Evolutionary conservation across 1,140 invertebrate genomes (phyloP).

Genomic region (Chelonus insularis): DNA sequence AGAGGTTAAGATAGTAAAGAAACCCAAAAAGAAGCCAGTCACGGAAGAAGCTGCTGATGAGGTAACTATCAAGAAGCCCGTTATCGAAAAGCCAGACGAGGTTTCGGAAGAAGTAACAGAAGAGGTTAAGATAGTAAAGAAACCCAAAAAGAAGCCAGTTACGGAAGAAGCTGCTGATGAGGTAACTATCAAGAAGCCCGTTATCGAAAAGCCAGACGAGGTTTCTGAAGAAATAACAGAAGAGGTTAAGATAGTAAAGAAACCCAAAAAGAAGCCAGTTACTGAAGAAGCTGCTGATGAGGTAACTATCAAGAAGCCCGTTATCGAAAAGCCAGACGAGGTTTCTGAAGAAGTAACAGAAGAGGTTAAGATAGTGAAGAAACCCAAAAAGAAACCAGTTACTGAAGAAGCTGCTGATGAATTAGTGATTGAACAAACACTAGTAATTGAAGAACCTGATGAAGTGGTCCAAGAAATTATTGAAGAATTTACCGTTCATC

Average conservation of each 20-base stretch:
- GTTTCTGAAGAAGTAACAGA: conserved; percentile 60
- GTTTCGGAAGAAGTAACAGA: conserved; percentile 42
- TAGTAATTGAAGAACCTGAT: conserved; percentile 25
- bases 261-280: conserved; percentile 42
- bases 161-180: conserved; percentile 34
- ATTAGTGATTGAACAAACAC: conserved; percentile 19
- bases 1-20: conserved; percentile 32
- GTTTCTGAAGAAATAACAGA: conserved; percentile 41
- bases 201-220: conserved; percentile 19
- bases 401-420: conserved; percentile 38
- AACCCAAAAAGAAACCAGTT: conserved; percentile 35
- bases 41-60: conserved; percentile 34
- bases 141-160: conserved; percentile 32
- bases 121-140: conserved; percentile 34
- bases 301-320: conserved; percentile 53
- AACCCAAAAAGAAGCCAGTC: conserved; percentile 32
- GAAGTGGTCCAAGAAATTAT: conserved; percentile 38
- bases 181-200: conserved; percentile 38
- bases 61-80: conserved; percentile 38
- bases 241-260: conserved; percentile 49
- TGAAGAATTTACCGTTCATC: conserved; percentile 58
- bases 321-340: conserved; percentile 46
- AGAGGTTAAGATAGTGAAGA: conserved; percentile 33
- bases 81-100: conserved; percentile 19
- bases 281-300: conserved; percentile 53